Conservation (phyloP, 2,888 invertebrate genomes). For the Synergus laeviventris region DNA sequence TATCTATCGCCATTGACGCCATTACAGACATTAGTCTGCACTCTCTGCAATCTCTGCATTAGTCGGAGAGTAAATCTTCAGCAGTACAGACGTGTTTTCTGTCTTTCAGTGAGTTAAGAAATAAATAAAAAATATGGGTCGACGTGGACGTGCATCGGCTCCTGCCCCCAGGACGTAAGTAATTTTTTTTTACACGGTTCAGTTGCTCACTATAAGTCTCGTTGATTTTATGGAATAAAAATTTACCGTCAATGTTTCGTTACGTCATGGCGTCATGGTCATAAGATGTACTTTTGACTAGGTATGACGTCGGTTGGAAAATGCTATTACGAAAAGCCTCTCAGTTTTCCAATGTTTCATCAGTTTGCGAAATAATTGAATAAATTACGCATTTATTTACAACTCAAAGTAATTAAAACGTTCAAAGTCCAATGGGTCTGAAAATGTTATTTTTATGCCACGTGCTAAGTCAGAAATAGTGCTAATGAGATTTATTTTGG, state of each 20-base stretch:
- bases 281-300: not conserved
- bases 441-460: not conserved
- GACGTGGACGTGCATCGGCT: slow-evolving; percentile 71
- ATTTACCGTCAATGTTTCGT: slow-evolving; percentile 29
- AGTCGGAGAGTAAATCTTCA: slow-evolving; percentile 55
- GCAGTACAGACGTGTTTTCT: slow-evolving; percentile 47
- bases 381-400: not conserved
- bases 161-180: slow-evolving; percentile 73
- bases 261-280: slow-evolving; percentile 8
- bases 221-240: not conserved
- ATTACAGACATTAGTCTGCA: too few species aligned
- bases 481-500: not conserved
- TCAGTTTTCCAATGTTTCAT: not conserved
- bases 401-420: not conserved
- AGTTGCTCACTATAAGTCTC: not conserved
- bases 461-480: not conserved
- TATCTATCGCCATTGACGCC: slow-evolving; percentile 27
- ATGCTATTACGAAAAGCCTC: not conserved
- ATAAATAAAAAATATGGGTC: slow-evolving; percentile 65
- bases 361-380: not conserved
- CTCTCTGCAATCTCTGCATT: too few species aligned
- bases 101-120: slow-evolving; percentile 27
- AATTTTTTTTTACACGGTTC: slow-evolving; percentile 23
- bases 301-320: not conserved
- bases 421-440: slow-evolving; percentile 7